Conservation (phyloP, 2,113 vertebrate species). For the Raja brachyura region DNA sequence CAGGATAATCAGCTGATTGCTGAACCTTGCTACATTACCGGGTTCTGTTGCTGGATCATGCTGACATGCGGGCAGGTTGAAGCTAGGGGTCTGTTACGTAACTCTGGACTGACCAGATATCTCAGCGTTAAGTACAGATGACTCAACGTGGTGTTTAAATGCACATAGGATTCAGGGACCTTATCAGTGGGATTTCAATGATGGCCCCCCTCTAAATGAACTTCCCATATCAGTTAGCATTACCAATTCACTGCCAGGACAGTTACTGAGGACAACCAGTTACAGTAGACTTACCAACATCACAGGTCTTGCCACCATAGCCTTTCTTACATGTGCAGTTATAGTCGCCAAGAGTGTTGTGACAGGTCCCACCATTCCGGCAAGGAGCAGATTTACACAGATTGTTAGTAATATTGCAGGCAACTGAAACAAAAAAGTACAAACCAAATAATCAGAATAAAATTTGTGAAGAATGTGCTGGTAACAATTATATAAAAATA, state of each 20-base stretch:
- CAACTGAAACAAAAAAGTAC: not conserved
- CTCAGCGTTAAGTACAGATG: no score
- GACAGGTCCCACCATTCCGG: not conserved
- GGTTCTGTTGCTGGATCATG: no score
- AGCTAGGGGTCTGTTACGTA: no score
- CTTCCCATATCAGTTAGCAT: not conserved
- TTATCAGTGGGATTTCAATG: not conserved
- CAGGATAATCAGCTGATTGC: no score
- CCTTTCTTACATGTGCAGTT: slow-evolving; percentile 14
- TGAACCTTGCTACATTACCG: no score
- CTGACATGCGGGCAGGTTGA: no score
- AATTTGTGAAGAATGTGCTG: not conserved
- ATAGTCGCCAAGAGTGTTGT: not conserved
- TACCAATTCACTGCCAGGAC: not conserved
- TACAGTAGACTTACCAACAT: not conserved
- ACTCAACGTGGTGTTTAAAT: not conserved
- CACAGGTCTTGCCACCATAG: not conserved
- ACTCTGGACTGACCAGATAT: no score
- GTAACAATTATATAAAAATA: not conserved
- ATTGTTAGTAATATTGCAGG: not conserved
- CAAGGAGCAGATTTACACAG: not conserved
- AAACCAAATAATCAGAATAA: not conserved
- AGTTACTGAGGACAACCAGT: not conserved
- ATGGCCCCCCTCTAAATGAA: not conserved
- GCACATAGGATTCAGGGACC: not conserved